Conservation (phyloP, 2,888 invertebrate species). For the Vannuccia rotundouncinata region DNA sequence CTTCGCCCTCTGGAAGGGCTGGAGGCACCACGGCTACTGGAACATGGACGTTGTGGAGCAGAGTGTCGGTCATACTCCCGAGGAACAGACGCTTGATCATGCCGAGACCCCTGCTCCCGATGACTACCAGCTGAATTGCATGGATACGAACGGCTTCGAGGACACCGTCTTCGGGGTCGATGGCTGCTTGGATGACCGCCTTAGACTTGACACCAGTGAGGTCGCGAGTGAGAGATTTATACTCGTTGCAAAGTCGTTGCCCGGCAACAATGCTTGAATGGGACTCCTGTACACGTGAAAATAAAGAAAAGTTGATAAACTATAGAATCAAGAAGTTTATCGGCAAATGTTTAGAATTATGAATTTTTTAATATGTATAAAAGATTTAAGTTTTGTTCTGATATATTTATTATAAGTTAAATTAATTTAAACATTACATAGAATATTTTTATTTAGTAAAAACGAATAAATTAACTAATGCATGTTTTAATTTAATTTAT, state of each 20-base stretch:
- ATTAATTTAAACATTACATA: too few species aligned
- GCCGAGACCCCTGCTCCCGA: conserved; percentile 7
- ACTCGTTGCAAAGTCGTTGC: not conserved
- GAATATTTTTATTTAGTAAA: too few species aligned
- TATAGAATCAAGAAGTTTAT: too few species aligned
- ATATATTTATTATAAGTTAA: too few species aligned
- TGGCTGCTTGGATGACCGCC: not conserved
- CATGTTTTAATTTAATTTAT: too few species aligned
- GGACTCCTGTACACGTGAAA: too few species aligned
- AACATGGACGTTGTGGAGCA: not conserved
- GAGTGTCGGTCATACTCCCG: not conserved
- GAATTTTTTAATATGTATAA: too few species aligned
- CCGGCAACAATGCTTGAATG: not conserved
- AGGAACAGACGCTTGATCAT: conserved; percentile 3
- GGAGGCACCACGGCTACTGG: conserved; percentile 5
- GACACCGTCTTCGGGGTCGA: not conserved
- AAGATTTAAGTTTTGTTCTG: too few species aligned
- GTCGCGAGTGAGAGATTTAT: not conserved
- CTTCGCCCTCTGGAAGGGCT: too few species aligned
- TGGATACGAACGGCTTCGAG: not conserved
- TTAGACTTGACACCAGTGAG: not conserved
- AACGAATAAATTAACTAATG: too few species aligned
- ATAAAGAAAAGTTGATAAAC: too few species aligned
- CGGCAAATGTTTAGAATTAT: too few species aligned
- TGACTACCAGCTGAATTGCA: not conserved